Percentiles rank a stretch among this genome's conserved stretches.
Evolutionary conservation across 2,888 invertebrate species (phyloP).

Genomic region (Meiosimyza decipiens): DNA sequence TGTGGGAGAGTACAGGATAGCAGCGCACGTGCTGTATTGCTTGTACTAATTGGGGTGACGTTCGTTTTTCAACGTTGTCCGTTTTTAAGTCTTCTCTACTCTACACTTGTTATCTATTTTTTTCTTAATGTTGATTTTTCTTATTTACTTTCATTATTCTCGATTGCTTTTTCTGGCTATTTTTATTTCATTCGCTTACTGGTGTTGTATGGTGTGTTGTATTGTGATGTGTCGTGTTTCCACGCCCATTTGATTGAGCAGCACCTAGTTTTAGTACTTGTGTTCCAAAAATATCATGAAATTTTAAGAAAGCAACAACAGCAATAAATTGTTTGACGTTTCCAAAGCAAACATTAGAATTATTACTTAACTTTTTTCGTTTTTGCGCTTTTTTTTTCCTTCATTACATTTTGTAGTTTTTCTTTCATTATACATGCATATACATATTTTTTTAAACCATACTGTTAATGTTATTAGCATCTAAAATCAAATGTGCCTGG

Average conservation of each 20-base stretch:
- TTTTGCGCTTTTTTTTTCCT: not conserved
- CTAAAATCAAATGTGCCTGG: no score
- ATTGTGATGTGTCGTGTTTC: not conserved
- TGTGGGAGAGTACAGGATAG: not conserved
- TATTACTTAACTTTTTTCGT: constrained; percentile 6
- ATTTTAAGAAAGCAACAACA: not conserved
- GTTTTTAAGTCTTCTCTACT: not conserved
- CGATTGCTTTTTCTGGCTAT: constrained; percentile 8
- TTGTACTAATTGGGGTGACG: not conserved
- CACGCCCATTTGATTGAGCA: constrained; percentile 18
- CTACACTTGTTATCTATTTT: not conserved
- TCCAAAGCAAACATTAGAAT: constrained; percentile 6
- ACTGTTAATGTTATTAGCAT: no score
- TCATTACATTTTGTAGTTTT: not conserved
- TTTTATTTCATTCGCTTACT: not conserved
- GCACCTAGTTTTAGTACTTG: constrained; percentile 1
- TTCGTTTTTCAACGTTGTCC: not conserved
- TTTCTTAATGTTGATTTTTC: not conserved
- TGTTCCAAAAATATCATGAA: constrained; percentile 24
- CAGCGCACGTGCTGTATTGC: not conserved
- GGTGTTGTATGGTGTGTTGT: not conserved
- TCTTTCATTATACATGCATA: not conserved
- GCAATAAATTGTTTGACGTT: constrained; percentile 13
- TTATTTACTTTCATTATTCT: constrained; percentile 15
- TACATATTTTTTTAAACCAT: no score